A percentile compares a stretch with the other conserved stretches of the same genome.
These are phyloP conservation scores for Thalassaphorura encarpata DNA, from an alignment of 1,140 invertebrate species.

Conservation along the genomic window DNA sequence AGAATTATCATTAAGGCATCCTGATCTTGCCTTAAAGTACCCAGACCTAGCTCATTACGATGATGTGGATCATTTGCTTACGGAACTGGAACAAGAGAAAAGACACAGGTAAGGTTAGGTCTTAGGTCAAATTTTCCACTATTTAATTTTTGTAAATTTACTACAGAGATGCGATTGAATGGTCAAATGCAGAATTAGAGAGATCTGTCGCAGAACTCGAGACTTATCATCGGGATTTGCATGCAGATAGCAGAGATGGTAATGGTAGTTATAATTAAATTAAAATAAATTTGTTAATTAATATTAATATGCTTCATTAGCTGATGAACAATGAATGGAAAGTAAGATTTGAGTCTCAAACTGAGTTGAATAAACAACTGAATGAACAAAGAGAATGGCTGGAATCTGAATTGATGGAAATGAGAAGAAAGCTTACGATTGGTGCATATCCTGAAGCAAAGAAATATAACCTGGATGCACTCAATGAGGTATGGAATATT, in stretches of 20 bases:
- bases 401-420: conserved; percentile 29
- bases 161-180: conserved; percentile 30
- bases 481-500: conserved; percentile 26
- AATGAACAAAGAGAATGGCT: conserved; percentile 33
- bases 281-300: too few species aligned
- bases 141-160: background rate
- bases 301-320: conserved; percentile 11
- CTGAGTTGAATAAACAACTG: conserved; percentile 30
- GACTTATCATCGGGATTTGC: conserved; percentile 20
- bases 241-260: too few species aligned
- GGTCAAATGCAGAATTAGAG: conserved; percentile 31
- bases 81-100: conserved; percentile 31
- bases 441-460: conserved; percentile 33
- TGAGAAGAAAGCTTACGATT: conserved; percentile 24
- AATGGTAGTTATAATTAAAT: too few species aligned
- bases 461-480: conserved; percentile 32
- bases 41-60: too few species aligned
- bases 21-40: too few species aligned
- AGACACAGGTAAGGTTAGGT: conserved; percentile 31
- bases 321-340: conserved; percentile 33
- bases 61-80: conserved; percentile 29
- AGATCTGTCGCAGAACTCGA: conserved; percentile 29
- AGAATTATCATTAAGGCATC: too few species aligned
- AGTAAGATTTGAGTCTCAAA: conserved; percentile 30
- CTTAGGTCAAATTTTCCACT: too few species aligned